Base-by-base conservation (phyloP, 1,140 invertebrate species). In the Ceratina japonica region DNA sequence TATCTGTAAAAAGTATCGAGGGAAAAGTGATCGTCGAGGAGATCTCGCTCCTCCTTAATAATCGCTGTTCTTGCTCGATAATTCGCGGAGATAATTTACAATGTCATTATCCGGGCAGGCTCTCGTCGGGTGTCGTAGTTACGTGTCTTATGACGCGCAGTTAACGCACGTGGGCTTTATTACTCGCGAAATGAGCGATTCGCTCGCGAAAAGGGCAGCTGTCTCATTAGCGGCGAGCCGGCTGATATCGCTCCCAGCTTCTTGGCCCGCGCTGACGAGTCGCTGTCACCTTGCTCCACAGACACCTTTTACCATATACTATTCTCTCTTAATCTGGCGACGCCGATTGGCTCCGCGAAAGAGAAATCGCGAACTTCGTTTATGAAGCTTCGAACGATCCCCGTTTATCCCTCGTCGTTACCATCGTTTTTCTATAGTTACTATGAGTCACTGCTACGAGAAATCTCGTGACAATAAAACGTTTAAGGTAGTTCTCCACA, bases 161-260 rank as follows among this genome's bases (percentile, higher is more conserved):
- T 75, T 77, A 80, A 81, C 70, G 31, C 71, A 80, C 79, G 63
- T 71, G 78, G 58, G 64, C 77, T 87, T 87, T 87, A 87, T 86
- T 87, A 84, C 61, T 73, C 79, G 84, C 81, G 84, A 84, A 82
- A 87, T 87, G 84, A 81, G 82, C 76, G 78, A 87, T 87, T 87
- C 86, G 81, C 65, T 82, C 61, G 79, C 65, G 81, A 87, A 87
- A 87, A 86, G 86, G 84, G 86, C 84, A 87, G 83, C 85, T 85
- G 85, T 86, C 85, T 87, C 86, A 87, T 87, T 87, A 84, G 77
- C 75, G 75, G 70, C 72, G 49, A 24, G 61, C 52, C 24, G 69
- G 37, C 61, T 58, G 81, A 84, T 84, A 70, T 62, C 52, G 62
- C 61, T 71, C 66, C 66, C 15, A 54, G 37, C 72, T 75, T 44